These are phyloP conservation scores for Trichacis sp. DNA, from an alignment of 2,888 invertebrate species.

Conservation along the genomic window DNA sequence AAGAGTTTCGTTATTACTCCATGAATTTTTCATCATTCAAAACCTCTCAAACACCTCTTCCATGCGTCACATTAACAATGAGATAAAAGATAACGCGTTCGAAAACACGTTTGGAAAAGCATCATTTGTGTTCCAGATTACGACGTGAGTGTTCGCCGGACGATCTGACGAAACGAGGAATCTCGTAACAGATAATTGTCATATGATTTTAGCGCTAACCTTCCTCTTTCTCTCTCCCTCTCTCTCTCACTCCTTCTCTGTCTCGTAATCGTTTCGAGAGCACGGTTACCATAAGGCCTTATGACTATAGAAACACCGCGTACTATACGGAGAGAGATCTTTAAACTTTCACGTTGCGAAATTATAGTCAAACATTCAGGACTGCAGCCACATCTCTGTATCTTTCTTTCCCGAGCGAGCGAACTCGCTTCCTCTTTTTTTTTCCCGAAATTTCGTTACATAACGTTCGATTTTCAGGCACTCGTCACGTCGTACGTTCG, in stretches of 20 bases:
- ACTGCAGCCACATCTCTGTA: conserved; percentile 25
- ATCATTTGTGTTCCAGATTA: background rate
- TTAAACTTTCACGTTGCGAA: conserved; percentile 58
- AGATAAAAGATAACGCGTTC: background rate
- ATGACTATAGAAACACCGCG: conserved; percentile 26
- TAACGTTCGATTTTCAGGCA: background rate
- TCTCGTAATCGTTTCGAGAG: conserved; percentile 15
- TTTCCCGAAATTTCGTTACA: conserved; percentile 16
- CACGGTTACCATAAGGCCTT: conserved; percentile 8
- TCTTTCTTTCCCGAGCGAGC: conserved; percentile 11
- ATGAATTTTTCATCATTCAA: too few species aligned
- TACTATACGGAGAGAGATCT: conserved; percentile 39
- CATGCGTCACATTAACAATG: too few species aligned
- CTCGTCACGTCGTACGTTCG: background rate
- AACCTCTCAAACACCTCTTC: too few species aligned
- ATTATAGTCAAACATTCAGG: conserved; percentile 52
- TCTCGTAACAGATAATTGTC: conserved; percentile 3
- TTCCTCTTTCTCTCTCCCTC: conserved; percentile 9
- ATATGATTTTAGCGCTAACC: conserved; percentile 9
- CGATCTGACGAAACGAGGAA: background rate
- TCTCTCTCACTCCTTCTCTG: background rate
- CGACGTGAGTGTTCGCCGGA: background rate
- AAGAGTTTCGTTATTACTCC: too few species aligned
- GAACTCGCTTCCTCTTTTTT: conserved; percentile 3
- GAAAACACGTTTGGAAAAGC: background rate